Evolutionary conservation across 37 sponge, comb jelly and placozoan genomes (phyloP), one percentile per base, ranked within the genome.

Genomic region (Tethya wilhelma): DNA sequence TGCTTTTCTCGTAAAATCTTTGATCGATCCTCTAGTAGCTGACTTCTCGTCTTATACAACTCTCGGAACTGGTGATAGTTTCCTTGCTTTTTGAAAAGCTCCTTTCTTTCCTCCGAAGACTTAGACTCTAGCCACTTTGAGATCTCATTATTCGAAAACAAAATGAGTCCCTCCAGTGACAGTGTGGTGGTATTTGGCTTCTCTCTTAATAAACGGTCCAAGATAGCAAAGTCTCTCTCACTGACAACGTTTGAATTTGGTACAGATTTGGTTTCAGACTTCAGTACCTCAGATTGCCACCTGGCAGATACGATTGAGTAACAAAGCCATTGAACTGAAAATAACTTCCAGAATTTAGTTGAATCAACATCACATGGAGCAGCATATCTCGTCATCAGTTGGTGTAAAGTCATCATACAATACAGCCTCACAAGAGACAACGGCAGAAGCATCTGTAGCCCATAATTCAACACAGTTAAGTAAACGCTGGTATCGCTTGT

Each of bases 181-280:
- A 67, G 8, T 38, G 68, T 67, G 38, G 40, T 67, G 23, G 68
- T 39, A 67, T 67, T 75, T 9, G 85, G 85, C 46, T 84, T 84
- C 53, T 84, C 77, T 8, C 70, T 3, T 59, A 77, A 49, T 6
- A 77, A 59, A 3, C 78, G 59, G 33, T 77, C 78, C 31, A 84
- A 57, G 23, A 74, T 9, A 0, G 68, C 84, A 53, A 83, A 83
- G 40, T 73, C 75, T 8, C 84, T 5, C 23, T 83, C 75, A 74
- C 84, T 83, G 34, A 83, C 38, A 1, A 42, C 33, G 68, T 83
- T 83, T 41, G 53, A 19, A 14, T 9, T 49, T 9, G 53, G 53
- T 9, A 49, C 53, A 9, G 53, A 49, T 14, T 49, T 49, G 14
- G 53, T 49, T 49, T 49, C 14, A 19, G 9, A 9, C 9, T 14